A percentile compares a stretch with the other conserved stretches of the same genome.
These are phyloP conservation scores for Apodemia hepburni DNA, from an alignment of 2,888 invertebrate genomes.

Conservation along the genomic window DNA sequence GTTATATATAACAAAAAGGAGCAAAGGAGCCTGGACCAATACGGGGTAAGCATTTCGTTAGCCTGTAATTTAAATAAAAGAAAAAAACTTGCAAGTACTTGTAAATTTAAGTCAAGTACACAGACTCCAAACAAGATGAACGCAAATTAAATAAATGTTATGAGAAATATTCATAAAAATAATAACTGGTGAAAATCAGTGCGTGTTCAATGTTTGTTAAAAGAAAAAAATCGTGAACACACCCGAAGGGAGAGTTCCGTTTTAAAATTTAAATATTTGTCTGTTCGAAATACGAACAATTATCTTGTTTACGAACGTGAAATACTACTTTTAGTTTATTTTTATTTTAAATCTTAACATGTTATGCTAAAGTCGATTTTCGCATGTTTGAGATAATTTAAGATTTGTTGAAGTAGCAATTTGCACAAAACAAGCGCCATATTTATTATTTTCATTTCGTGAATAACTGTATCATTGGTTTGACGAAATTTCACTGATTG, in stretches of 20 bases:
- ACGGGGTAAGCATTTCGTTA: too few relatives aligned
- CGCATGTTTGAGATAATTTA: conserved; percentile 10
- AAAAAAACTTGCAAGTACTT: too few relatives aligned
- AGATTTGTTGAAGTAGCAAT: conserved; percentile 38
- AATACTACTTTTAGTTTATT: conserved; percentile 29
- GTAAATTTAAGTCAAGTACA: too few relatives aligned
- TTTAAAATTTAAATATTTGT: conserved; percentile 61
- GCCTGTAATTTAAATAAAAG: too few relatives aligned
- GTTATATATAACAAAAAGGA: too few relatives aligned
- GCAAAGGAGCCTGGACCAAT: too few relatives aligned
- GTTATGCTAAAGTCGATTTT: conserved; percentile 26
- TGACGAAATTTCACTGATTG: conserved; percentile 66
- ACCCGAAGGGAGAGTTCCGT: conserved; percentile 53
- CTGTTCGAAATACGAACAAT: conserved; percentile 65
- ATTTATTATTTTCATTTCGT: conserved; percentile 42
- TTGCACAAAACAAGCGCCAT: conserved; percentile 50
- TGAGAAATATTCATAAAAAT: conserved; percentile 6
- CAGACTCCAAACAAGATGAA: too few relatives aligned
- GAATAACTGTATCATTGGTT: conserved; percentile 69
- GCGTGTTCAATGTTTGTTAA: conserved; percentile 41
- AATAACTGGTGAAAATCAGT: conserved; percentile 26
- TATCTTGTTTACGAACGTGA: conserved; percentile 56
- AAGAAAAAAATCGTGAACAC: conserved; percentile 45
- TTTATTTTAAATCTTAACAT: conserved; percentile 30
- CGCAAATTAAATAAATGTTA: neutral